phyloP scores from a whole-genome alignment of 2,888 invertebrate genomes.

The Gibbula magus region DNA sequence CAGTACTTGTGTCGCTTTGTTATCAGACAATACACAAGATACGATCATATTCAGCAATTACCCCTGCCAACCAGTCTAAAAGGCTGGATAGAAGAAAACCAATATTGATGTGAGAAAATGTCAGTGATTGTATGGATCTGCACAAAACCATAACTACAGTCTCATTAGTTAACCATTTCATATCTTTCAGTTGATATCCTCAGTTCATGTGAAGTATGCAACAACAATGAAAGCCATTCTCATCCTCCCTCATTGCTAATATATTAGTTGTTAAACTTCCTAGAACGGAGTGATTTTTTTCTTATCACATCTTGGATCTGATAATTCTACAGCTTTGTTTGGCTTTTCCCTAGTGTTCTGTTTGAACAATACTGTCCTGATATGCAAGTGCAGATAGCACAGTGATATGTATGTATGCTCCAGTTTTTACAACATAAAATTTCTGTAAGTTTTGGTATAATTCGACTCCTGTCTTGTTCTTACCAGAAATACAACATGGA shows the following conservation, averaged over 20 bases:
- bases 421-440: conserved; percentile 28
- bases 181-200: conserved; percentile 22
- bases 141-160: conserved; percentile 21
- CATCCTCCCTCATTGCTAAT: conserved; percentile 7
- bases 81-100: conserved; percentile 75
- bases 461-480: background rate
- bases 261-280: conserved; percentile 21
- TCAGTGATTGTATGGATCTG: conserved; percentile 20
- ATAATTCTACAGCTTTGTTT: conserved; percentile 26
- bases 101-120: conserved; percentile 60
- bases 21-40: conserved; percentile 82
- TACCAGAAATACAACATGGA: no score
- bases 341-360: conserved; percentile 19
- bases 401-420: conserved; percentile 28
- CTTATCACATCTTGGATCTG: conserved; percentile 12
- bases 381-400: conserved; percentile 30
- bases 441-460: conserved; percentile 20
- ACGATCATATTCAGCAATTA: conserved; percentile 83
- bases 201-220: conserved; percentile 7
- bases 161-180: conserved; percentile 19
- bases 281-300: conserved; percentile 20
- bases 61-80: conserved; percentile 80
- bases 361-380: conserved; percentile 25
- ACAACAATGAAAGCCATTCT: conserved; percentile 15
- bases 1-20: conserved; percentile 86